phyloP scores from a whole-genome alignment of 2,888 invertebrate species.

The Dryadula phaetusa region DNA sequence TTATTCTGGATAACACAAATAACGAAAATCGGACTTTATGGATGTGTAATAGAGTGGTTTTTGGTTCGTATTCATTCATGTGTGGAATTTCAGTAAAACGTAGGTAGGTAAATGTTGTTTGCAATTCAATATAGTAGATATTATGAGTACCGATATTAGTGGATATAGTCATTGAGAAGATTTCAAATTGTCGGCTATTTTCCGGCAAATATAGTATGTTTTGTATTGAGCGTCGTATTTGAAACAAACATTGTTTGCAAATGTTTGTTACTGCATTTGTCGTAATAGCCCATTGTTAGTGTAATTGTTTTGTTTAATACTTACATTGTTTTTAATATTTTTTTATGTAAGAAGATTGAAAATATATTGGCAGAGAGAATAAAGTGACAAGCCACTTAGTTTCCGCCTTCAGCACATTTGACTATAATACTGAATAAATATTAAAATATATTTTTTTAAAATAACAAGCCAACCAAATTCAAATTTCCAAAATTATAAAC shows the following conservation, averaged over 20 bases:
- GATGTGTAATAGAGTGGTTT: not conserved
- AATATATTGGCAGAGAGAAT: too few relatives aligned
- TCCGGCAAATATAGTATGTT: not conserved
- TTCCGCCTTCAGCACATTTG: too few relatives aligned
- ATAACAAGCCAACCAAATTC: too few relatives aligned
- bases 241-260: not conserved
- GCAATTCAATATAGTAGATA: constrained; percentile 31
- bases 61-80: not conserved
- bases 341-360: not conserved
- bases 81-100: constrained; percentile 27
- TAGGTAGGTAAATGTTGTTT: constrained; percentile 30
- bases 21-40: constrained; percentile 17
- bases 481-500: too few relatives aligned
- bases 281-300: not conserved
- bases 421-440: too few relatives aligned
- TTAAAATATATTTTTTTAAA: too few relatives aligned
- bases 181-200: constrained; percentile 15
- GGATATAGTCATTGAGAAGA: constrained; percentile 5
- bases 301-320: not conserved
- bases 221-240: constrained; percentile 1
- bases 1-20: constrained; percentile 24
- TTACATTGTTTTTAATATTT: not conserved
- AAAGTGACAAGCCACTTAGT: too few relatives aligned
- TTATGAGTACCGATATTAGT: constrained; percentile 14
- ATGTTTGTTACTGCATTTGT: not conserved